These are phyloP conservation scores for Pristionchus maxplancki DNA, from an alignment of 2,888 invertebrate genomes.

Conservation along the genomic window DNA sequence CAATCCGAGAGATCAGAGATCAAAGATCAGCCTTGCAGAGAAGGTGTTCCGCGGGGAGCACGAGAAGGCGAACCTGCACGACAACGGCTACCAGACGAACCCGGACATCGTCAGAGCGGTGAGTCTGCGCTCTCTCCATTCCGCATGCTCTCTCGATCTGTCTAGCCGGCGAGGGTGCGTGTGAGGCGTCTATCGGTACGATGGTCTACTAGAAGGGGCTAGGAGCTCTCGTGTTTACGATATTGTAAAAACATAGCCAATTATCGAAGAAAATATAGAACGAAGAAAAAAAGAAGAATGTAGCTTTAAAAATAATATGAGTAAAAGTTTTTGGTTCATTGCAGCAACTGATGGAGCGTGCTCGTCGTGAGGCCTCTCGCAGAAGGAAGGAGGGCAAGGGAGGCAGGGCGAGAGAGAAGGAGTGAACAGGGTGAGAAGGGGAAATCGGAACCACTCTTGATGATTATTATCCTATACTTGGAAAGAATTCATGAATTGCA, in stretches of 20 bases:
- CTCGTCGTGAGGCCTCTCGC: background rate
- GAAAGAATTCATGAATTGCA: background rate
- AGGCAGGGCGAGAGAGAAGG: background rate
- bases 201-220: too few relatives aligned
- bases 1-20: background rate
- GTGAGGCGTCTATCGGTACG: too few relatives aligned
- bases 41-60: slow-evolving; percentile 21
- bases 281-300: background rate
- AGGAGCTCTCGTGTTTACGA: too few relatives aligned
- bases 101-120: background rate
- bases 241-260: too few relatives aligned
- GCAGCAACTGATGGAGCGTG: background rate
- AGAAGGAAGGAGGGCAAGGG: background rate
- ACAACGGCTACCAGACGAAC: slow-evolving; percentile 7
- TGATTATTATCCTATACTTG: background rate
- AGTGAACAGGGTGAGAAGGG: background rate
- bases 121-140: background rate
- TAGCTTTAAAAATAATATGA: too few relatives aligned
- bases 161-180: too few relatives aligned
- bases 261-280: background rate
- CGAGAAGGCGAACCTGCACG: background rate
- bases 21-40: background rate
- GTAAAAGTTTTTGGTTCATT: background rate
- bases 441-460: too few relatives aligned
- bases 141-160: background rate